These are phyloP conservation scores for Plemyria rubiginata DNA, from an alignment of 2,888 invertebrate species.

Conservation along the genomic window DNA sequence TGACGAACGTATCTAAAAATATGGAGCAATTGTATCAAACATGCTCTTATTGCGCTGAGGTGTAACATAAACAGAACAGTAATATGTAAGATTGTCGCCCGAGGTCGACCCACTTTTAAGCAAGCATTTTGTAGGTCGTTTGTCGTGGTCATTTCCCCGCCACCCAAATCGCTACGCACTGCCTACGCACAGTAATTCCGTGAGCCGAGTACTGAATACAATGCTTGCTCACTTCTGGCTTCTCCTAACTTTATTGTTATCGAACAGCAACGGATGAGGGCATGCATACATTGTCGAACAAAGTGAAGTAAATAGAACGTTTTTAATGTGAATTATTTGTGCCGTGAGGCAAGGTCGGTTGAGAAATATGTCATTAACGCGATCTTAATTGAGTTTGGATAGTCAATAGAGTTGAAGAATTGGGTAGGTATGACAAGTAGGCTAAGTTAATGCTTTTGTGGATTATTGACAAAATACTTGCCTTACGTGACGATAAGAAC, in stretches of 20 bases:
- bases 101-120: slow-evolving; percentile 72
- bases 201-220: slow-evolving; percentile 29
- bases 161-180: slow-evolving; percentile 43
- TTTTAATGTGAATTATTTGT: slow-evolving; percentile 42
- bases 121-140: slow-evolving; percentile 73
- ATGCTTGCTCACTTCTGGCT: slow-evolving; percentile 25
- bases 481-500: background rate
- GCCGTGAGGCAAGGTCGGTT: slow-evolving; percentile 42
- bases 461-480: slow-evolving; percentile 1
- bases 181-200: slow-evolving; percentile 34
- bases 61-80: slow-evolving; percentile 52
- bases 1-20: background rate
- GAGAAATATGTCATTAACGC: slow-evolving; percentile 52
- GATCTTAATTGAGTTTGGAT: slow-evolving; percentile 59
- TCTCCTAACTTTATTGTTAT: slow-evolving; percentile 28
- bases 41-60: slow-evolving; percentile 11
- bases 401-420: slow-evolving; percentile 49
- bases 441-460: slow-evolving; percentile 33
- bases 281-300: slow-evolving; percentile 51
- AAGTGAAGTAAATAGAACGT: slow-evolving; percentile 32
- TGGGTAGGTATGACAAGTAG: slow-evolving; percentile 22
- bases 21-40: slow-evolving; percentile 1
- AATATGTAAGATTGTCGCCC: slow-evolving; percentile 50
- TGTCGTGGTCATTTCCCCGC: slow-evolving; percentile 68
- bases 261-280: slow-evolving; percentile 53